Conservation (phyloP, 2,113 vertebrate species). For the Potamarius usumacintae region DNA sequence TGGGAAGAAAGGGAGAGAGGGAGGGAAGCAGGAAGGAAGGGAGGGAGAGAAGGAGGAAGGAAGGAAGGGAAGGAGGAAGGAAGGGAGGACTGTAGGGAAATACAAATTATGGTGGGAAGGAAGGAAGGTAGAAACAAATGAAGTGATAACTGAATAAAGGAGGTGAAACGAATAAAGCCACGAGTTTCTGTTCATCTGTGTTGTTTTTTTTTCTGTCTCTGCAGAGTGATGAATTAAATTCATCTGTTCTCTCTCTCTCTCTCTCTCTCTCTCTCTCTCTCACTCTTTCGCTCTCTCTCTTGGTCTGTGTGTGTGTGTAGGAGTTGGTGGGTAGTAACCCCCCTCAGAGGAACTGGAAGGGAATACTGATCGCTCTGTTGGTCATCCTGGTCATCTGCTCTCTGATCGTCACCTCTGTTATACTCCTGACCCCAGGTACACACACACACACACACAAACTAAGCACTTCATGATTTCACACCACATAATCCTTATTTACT, state of each 20-base stretch:
- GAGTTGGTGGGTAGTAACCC: constrained; percentile 91
- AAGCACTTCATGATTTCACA: not conserved
- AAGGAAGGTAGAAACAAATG: not conserved
- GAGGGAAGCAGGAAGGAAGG: not conserved
- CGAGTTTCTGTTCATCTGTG: not conserved
- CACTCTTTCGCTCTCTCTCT: not conserved
- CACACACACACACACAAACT: constrained; percentile 19
- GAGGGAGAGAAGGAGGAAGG: not conserved
- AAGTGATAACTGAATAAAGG: not conserved
- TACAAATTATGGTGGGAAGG: not conserved
- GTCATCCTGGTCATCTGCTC: constrained; percentile 98
- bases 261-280: not conserved
- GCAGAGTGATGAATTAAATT: not conserved
- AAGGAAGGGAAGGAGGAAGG: not conserved
- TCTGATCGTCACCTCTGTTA: constrained; percentile 94
- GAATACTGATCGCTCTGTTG: constrained; percentile 93
- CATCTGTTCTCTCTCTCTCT: not conserved
- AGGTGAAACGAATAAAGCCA: not conserved
- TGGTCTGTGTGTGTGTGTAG: not conserved
- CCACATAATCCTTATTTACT: not conserved
- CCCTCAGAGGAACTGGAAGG: constrained; percentile 97
- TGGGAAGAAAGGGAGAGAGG: not conserved
- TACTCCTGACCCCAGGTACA: constrained; percentile 94
- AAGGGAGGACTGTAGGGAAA: not conserved
- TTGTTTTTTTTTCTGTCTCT: not conserved